Evolutionary conservation across 1,140 invertebrate genomes (phyloP).

Genomic region (Formica selysi): DNA sequence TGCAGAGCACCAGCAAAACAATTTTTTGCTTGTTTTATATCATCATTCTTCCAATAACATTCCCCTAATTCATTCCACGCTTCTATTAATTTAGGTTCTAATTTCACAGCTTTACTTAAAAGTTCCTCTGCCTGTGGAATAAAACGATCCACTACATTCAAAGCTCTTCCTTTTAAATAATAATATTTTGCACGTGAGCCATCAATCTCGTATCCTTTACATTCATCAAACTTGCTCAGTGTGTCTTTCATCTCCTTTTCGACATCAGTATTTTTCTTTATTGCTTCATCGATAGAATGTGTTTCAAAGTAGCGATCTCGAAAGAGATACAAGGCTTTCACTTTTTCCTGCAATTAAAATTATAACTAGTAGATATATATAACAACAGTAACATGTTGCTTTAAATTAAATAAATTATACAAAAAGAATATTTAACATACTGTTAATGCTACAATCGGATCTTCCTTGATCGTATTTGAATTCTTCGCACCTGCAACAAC

Average conservation of each 20-base stretch:
- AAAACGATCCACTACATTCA: conserved; percentile 92
- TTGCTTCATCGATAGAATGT: conserved; percentile 90
- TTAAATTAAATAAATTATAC: conserved; percentile 23
- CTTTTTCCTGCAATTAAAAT: conserved; percentile 87
- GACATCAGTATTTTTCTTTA: conserved; percentile 89
- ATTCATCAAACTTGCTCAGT: conserved; percentile 89
- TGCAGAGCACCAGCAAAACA: conserved; percentile 94
- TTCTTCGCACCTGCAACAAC: conserved; percentile 84
- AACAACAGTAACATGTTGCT: conserved; percentile 9
- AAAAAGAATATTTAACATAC: conserved; percentile 69
- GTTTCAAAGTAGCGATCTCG: conserved; percentile 93
- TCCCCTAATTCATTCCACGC: conserved; percentile 97
- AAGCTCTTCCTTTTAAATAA: conserved; percentile 91
- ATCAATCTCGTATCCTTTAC: conserved; percentile 89
- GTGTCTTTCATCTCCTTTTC: conserved; percentile 89
- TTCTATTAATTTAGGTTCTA: conserved; percentile 93
- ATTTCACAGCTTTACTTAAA: conserved; percentile 94
- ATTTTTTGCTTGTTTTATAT: conserved; percentile 93
- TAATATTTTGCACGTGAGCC: conserved; percentile 90
- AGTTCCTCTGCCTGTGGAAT: conserved; percentile 90
- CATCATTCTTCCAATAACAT: conserved; percentile 95
- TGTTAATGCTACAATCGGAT: conserved; percentile 84
- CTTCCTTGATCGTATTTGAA: conserved; percentile 82
- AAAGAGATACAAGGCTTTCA: conserved; percentile 90
- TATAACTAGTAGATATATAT: conserved; percentile 26